phyloP scores from a whole-genome alignment of 2,113 vertebrate genomes.

The Psittacula cyanocephala region DNA sequence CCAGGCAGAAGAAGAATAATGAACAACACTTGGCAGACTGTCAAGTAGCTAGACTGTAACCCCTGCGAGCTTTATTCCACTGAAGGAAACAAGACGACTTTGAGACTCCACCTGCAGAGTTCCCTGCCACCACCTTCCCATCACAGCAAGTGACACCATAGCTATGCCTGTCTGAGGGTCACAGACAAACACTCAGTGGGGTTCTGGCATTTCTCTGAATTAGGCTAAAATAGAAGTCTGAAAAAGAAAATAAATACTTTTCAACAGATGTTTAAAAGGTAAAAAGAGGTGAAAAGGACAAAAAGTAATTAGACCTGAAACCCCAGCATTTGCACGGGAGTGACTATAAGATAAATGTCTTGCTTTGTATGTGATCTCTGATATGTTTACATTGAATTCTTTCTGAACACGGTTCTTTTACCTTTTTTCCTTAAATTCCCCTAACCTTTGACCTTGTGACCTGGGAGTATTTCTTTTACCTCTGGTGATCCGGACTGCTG shows the following conservation, averaged over 20 bases:
- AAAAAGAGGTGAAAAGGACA: neutral
- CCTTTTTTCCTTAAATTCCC: neutral
- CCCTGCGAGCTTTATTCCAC: neutral
- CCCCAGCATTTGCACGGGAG: neutral
- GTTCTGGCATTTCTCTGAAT: neutral
- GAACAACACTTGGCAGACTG: neutral
- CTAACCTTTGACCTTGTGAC: neutral
- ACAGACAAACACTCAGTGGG: neutral
- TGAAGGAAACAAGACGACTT: neutral
- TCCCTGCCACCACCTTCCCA: neutral
- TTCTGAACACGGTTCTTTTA: neutral
- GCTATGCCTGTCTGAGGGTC: neutral
- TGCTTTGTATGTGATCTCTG: neutral
- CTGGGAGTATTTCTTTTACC: neutral
- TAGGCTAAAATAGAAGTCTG: neutral
- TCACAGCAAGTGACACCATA: neutral
- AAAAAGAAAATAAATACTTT: neutral
- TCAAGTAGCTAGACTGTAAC: neutral
- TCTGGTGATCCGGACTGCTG: neutral
- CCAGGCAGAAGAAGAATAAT: neutral
- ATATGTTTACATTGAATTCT: neutral
- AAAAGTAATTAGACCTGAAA: neutral
- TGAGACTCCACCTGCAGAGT: neutral
- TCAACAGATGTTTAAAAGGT: neutral
- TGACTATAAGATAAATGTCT: neutral